Base-by-base conservation (phyloP, 1,140 invertebrate genomes). In the Yoshiicerus persimilis region DNA sequence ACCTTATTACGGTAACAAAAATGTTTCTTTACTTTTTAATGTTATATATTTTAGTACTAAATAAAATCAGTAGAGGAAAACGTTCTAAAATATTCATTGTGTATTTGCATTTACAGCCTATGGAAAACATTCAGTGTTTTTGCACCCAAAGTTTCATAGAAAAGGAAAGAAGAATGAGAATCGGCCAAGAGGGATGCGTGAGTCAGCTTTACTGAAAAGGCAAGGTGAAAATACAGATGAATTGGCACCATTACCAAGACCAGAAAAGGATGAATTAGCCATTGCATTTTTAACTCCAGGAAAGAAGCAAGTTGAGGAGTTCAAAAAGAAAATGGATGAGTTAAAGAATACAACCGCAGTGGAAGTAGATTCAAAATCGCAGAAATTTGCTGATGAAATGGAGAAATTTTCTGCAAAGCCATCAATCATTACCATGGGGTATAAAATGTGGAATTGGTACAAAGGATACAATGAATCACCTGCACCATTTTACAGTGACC, bases 371-470 rank as follows among this genome's bases (percentile, higher is more conserved):
- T n/a, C 83, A 4, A 84, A 84, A 47, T 20, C 39, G 27, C 83
- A 84, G 20, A 47, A 30, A 23, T 84, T 16, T 9, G 83, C 38
- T 2, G 83, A 84, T 25, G 27, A 84, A 56, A 84, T 56, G 83
- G 83, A 84, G 27, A 23, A 62, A 30, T 84, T 56, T 84, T n/a
- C 13, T 38, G 30, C 75, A 5, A 80, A 80, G 75, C 75, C 75
- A 2, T 36, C 75, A 0, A 38, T 80, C 20, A 84, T 84, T 11
- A 84, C n/a, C 9, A 47, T 84, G 38, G 83, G 83, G 4, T 84
- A 84, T 23, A 84, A 47, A 84, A 47, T 84, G 25, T 84, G 83
- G 83, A 84, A 84, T 34, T 84, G 83, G 83, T 84, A 34, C 3
- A 84, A 84, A 47, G 83, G 83, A 4, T 84, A 84, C 83, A 62